Evolutionary conservation across 2,888 invertebrate species (phyloP), one percentile per base, ranked within the genome.

Genomic region (Crocallis elinguaria): DNA sequence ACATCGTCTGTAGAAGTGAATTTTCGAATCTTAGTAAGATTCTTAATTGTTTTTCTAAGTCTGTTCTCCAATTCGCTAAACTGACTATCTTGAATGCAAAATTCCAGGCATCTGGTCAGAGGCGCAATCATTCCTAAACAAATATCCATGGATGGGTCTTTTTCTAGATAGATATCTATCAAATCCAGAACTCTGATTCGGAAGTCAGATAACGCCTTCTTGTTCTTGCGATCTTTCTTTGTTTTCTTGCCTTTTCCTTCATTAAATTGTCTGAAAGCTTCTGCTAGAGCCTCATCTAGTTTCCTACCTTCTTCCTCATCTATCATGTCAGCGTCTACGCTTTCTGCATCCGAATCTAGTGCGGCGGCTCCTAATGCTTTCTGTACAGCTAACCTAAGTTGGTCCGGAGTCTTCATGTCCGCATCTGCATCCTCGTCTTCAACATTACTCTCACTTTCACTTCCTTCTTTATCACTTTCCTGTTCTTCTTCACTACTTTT

Each of bases 281-380:
- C 94, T 0, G 95, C 94, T 50, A 97, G 82, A 0, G 95, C 95
- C 60, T 93, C 93, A 67, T 97, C 95, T 0, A 96, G 79, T 71
- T 93, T 93, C 53, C 93, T 93, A 8, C 96, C 96, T 77, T 96
- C 95, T 57, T 94, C 94, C 68, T 96, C 96, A 60, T 93, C 93
- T 69, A 97, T 93, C 69, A 95, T 93, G 71, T 96, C 95, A 1
- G 95, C 92, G 73, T 96, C 95, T 21, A 96, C 84, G 57, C 95
- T 95, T 66, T 94, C 95, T 35, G 93, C 88, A 52, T 95, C 95
- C 2, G 93, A 93, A 65, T 93, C 93, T 38, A 79, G 84, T 2
- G 88, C 92, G 16, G 93, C 93, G 25, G 88, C 88, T 0, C 94
- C 95, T 5, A 97, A 84, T 0, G 95, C 97, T 70, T 94, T 92